These are phyloP conservation scores for Callaeas wilsoni DNA, from an alignment of 2,113 vertebrate species.

Conservation along the genomic window DNA sequence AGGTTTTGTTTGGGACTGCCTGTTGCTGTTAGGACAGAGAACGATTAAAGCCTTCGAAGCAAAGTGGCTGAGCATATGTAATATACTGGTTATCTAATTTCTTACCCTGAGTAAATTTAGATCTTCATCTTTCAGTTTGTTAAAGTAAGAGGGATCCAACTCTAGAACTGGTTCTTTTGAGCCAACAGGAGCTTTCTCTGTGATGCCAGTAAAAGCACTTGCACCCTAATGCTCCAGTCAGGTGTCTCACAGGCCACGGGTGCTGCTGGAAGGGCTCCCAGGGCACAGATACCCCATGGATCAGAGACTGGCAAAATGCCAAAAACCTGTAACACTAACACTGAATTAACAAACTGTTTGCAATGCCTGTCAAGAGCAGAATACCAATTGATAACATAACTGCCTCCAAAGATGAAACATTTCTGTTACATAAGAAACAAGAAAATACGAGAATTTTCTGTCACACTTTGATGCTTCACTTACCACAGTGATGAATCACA, in stretches of 20 bases:
- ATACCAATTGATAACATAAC: neutral
- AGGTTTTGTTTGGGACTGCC: neutral
- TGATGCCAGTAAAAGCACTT: neutral
- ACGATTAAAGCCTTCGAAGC: neutral
- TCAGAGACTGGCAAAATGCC: neutral
- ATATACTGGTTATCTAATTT: neutral
- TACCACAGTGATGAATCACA: constrained; percentile 10
- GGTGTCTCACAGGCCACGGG: neutral
- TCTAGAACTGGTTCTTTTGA: neutral
- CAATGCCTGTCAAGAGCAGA: neutral
- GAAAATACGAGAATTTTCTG: neutral
- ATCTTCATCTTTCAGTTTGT: neutral
- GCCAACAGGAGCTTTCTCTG: neutral
- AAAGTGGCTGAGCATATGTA: neutral
- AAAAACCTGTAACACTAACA: neutral
- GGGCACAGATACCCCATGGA: neutral
- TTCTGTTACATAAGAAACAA: neutral
- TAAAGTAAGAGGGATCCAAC: neutral
- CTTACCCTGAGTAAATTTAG: neutral
- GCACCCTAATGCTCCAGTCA: neutral
- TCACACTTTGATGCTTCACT: constrained; percentile 1
- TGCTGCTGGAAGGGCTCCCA: neutral
- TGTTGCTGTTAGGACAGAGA: neutral
- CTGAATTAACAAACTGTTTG: neutral
- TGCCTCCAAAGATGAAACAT: neutral